phyloP scores from a whole-genome alignment of 2,797 vertebrate genomes.

The Alfaro cultratus region DNA sequence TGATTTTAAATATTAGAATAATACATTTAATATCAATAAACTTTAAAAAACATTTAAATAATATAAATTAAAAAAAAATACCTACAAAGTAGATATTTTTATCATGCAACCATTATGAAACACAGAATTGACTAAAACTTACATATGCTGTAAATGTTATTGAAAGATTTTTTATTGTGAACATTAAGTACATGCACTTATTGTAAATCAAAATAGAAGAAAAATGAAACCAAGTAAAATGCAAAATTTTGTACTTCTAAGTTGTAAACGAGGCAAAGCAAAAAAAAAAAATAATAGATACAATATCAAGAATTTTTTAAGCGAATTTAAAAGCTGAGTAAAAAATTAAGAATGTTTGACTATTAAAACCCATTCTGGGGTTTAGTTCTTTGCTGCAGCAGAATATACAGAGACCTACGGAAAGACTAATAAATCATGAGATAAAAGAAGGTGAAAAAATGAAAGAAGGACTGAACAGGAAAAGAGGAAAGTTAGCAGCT shows the following conservation, averaged over 20 bases:
- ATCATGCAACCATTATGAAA: neutral
- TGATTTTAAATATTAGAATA: neutral
- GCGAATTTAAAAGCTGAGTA: neutral
- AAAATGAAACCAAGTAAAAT: neutral
- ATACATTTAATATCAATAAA: neutral
- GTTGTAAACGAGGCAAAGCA: neutral
- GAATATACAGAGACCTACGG: neutral
- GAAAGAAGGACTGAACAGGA: fast-evolving
- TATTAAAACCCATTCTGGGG: too few species aligned
- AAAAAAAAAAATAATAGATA: neutral
- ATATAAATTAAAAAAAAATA: neutral
- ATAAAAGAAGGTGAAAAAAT: neutral
- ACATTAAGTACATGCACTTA: neutral
- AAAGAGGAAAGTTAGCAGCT: slow-evolving; percentile 20
- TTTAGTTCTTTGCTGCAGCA: neutral
- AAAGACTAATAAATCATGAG: neutral
- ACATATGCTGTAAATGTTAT: neutral
- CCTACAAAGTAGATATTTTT: neutral
- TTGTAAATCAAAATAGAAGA: neutral
- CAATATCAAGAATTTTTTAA: neutral
- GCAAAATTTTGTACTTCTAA: neutral
- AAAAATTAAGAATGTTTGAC: neutral
- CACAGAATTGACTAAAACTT: neutral
- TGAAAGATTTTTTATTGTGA: neutral
- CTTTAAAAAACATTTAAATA: neutral